Percentiles rank a stretch among this genome's conserved stretches.
Evolutionary conservation across 2,888 invertebrate species (phyloP).

Genomic region (Hypomecis punctinalis): DNA sequence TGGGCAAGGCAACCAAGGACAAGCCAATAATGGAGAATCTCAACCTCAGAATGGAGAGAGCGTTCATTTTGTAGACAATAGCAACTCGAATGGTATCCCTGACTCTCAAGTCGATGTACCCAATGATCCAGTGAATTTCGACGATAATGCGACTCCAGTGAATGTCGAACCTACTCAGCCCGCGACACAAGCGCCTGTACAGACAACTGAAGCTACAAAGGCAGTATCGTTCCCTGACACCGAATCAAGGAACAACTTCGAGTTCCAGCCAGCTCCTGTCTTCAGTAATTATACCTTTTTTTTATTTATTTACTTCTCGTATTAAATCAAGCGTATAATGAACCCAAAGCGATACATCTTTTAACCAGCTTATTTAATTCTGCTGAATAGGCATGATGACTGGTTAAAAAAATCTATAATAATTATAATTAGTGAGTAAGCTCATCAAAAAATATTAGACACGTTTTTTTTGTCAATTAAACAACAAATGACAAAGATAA

Average conservation of each 20-base stretch:
- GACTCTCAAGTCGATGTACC: conserved; percentile 33
- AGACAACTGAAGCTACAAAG: conserved; percentile 11
- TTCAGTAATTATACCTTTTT: conserved; percentile 39
- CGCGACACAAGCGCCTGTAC: conserved; percentile 5
- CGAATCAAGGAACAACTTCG: conserved; percentile 40
- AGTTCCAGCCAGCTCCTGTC: conserved; percentile 31
- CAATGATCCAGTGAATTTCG: conserved; percentile 37
- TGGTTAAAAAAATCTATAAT: too few species aligned
- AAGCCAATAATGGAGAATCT: conserved; percentile 1
- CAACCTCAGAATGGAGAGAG: background rate
- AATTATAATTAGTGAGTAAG: too few species aligned
- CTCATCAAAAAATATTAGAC: too few species aligned
- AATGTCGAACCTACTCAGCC: conserved; percentile 10
- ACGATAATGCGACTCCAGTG: conserved; percentile 13
- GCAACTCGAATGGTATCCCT: conserved; percentile 23
- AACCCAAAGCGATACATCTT: too few species aligned
- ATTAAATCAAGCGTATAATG: background rate
- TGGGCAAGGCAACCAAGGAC: conserved; percentile 1
- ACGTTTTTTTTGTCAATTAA: too few species aligned
- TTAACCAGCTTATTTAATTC: too few species aligned
- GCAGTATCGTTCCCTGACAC: conserved; percentile 24
- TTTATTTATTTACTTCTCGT: conserved; percentile 6
- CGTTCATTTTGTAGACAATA: conserved; percentile 29
- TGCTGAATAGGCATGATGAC: too few species aligned
- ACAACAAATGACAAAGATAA: too few species aligned